Conservation (phyloP, 2,888 invertebrate species). For the Philereme vetulata region DNA sequence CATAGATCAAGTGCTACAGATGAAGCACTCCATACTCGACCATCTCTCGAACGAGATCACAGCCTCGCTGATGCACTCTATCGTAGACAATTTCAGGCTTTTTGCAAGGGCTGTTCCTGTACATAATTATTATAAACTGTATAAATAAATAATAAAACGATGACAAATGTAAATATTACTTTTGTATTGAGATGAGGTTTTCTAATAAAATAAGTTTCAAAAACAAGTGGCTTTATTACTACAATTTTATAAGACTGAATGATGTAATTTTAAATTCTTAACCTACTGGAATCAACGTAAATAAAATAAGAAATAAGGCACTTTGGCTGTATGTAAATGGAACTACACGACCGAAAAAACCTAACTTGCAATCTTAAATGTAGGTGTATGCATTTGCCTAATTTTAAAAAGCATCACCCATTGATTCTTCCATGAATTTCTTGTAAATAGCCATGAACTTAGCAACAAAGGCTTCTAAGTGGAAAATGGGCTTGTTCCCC, state of each 20-base stretch:
- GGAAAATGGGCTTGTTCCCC: constrained; percentile 97
- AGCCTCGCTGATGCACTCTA: constrained; percentile 64
- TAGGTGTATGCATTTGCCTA: too few species aligned
- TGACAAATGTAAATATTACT: background rate
- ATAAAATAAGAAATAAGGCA: too few species aligned
- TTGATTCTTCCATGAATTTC: constrained; percentile 90
- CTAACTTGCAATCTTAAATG: background rate
- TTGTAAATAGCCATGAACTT: constrained; percentile 98
- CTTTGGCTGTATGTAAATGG: background rate
- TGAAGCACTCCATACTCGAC: constrained; percentile 59
- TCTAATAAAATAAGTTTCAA: background rate
- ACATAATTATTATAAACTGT: constrained; percentile 67
- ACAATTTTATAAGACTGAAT: background rate
- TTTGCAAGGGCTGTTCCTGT: constrained; percentile 67
- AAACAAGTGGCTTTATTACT: background rate
- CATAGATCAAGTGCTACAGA: constrained; percentile 56
- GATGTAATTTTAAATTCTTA: too few species aligned
- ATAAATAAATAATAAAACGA: constrained; percentile 28
- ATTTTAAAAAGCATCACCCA: constrained; percentile 80
- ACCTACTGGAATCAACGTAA: too few species aligned
- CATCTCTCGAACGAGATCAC: constrained; percentile 72
- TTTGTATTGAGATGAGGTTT: background rate
- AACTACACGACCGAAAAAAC: too few species aligned
- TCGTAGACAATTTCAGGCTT: constrained; percentile 73
- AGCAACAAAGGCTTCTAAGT: constrained; percentile 98